Base-by-base conservation (phyloP, 37 sponge, comb jelly and placozoan genomes). In the Bolinopsis microptera region DNA sequence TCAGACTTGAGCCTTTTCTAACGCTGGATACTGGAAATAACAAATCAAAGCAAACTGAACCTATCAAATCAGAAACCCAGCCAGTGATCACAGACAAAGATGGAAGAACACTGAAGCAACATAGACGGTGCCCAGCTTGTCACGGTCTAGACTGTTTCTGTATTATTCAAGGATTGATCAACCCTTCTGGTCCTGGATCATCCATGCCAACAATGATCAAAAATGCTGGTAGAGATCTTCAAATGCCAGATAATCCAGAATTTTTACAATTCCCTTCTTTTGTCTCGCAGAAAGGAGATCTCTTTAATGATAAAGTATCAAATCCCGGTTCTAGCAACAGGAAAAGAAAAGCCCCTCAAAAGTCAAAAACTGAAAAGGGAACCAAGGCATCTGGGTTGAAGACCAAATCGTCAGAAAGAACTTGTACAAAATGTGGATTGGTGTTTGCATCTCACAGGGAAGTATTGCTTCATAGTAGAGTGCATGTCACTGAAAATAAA, bases 401-500 rank as follows among this genome's bases (percentile, higher is more conserved):
- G 21, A 77, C 27, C 18, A 77, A 77, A 77, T 77, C 80, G 5
- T 77, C 80, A 34, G 32, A 27, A 32, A 31, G 80, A 35, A 77
- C 80, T 35, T 77, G 80, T 77, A 77, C 80, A 31, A 77, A 77
- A 32, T 77, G 80, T 77, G 80, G 80, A 32, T 34, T 77, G 35
- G 32, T 35, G 33, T 77, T 77, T 77, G 27, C 80, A 21, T 35
- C 80, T 35, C 80, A 77, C 35, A 28, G 80, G 35, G 80, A 77
- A 32, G 80, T 77, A 22, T 32, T 77, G 37, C 35, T 77, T 33
- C 80, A 77, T 77, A 77, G 80, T 18, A 31, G 32, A 35, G 36
- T 77, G 1, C 80, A 77, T 35, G 37, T 77, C 21, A 32, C 80
- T 27, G 80, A 77, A 34, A 77, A 35, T 32, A 77, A 32, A 16